Evolutionary conservation across 2,888 invertebrate species (phyloP).

Genomic region (Eretmocerus hayati): DNA sequence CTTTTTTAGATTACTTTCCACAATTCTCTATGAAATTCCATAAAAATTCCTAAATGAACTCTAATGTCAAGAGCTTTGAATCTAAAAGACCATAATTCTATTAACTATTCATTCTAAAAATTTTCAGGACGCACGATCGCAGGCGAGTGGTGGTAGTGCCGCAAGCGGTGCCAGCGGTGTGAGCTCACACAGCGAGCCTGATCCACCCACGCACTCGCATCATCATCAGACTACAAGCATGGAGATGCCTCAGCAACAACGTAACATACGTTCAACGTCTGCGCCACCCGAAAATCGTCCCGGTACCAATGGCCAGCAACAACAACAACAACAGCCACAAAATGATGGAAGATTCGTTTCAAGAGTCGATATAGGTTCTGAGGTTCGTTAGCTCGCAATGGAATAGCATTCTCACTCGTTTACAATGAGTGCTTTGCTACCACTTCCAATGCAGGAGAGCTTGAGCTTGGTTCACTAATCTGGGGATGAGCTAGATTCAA

Average conservation of each 20-base stretch:
- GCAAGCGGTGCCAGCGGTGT: conserved; percentile 39
- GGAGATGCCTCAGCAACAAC: conserved; percentile 41
- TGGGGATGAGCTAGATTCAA: too few relatives aligned
- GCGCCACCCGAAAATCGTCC: conserved; percentile 62
- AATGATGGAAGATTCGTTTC: conserved; percentile 32
- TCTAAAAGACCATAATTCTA: too few relatives aligned
- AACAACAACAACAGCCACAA: conserved; percentile 33
- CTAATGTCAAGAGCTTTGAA: too few relatives aligned
- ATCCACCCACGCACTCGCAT: conserved; percentile 59
- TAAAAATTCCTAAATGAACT: too few relatives aligned
- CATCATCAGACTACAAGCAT: conserved; percentile 48
- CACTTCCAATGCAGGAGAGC: too few relatives aligned
- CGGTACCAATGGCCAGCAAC: conserved; percentile 8
- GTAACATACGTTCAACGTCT: conserved; percentile 69
- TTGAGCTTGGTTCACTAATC: too few relatives aligned
- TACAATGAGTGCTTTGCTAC: too few relatives aligned
- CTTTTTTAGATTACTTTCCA: too few relatives aligned
- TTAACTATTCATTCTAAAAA: too few relatives aligned
- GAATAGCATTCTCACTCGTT: too few relatives aligned
- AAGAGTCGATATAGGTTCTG: conserved; percentile 38
- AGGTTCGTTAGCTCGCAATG: conserved; percentile 33
- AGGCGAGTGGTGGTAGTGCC: conserved; percentile 41
- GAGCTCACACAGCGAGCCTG: conserved; percentile 38
- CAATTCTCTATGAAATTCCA: too few relatives aligned
- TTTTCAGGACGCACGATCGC: conserved; percentile 36